phyloP scores from a whole-genome alignment of 2,797 vertebrate genomes.

The Squalus acanthias region DNA sequence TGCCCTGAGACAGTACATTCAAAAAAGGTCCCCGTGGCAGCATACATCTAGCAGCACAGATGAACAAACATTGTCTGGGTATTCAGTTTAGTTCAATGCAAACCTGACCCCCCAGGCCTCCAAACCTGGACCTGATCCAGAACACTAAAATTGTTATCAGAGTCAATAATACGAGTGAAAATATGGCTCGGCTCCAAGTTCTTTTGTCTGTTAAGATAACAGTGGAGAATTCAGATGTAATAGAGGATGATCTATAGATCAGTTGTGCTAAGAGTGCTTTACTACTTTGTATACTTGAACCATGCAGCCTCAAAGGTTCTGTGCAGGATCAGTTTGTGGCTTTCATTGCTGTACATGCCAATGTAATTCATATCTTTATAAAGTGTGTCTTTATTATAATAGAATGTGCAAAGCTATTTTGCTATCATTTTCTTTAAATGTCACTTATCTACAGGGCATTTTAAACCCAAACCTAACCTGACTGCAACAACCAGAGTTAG shows the following conservation, averaged over 20 bases:
- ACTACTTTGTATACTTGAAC: neutral
- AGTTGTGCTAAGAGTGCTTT: neutral
- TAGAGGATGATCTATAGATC: neutral
- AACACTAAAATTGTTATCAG: neutral
- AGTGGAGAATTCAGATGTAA: neutral
- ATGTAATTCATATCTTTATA: neutral
- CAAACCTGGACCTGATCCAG: conserved; percentile 18
- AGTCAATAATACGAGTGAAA: neutral
- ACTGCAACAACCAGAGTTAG: neutral
- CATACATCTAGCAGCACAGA: conserved; percentile 3
- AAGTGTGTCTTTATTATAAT: neutral
- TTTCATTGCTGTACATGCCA: neutral
- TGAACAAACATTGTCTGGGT: conserved; percentile 23
- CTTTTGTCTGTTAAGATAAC: neutral
- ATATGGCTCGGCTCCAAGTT: neutral
- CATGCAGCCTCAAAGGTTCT: neutral
- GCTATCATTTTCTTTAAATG: neutral
- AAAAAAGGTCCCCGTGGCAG: conserved; percentile 13
- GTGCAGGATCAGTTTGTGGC: neutral
- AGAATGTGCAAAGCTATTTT: neutral
- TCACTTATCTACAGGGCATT: neutral
- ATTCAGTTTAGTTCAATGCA: conserved; percentile 15
- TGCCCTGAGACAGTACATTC: neutral
- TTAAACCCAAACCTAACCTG: neutral
- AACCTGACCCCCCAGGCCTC: conserved; percentile 27